phyloP scores from a whole-genome alignment of 2,797 vertebrate species.

The Danio aesculapii region DNA sequence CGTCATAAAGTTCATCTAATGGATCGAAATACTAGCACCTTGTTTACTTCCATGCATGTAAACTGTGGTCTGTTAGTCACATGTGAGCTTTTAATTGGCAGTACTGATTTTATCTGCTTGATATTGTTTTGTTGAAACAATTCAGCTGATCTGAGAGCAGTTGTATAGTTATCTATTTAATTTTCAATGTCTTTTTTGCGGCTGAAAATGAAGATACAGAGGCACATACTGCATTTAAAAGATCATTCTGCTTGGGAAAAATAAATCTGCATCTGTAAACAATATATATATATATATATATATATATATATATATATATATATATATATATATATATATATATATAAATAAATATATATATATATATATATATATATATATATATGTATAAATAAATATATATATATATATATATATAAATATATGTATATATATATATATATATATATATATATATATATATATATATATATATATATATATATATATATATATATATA shows the following conservation, averaged over 20 bases:
- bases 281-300: too few species aligned
- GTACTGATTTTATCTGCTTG: slow-evolving; percentile 43
- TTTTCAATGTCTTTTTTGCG: slow-evolving; percentile 56
- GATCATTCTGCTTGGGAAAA: slow-evolving; percentile 26
- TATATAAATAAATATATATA: too few species aligned
- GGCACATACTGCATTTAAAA: slow-evolving; percentile 72
- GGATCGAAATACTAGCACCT: slow-evolving; percentile 59
- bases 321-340: too few species aligned
- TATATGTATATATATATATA: too few species aligned
- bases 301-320: too few species aligned
- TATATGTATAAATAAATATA: too few species aligned
- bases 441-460: too few species aligned
- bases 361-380: too few species aligned
- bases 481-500: too few species aligned
- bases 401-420: too few species aligned
- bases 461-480: too few species aligned
- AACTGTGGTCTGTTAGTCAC: slow-evolving; percentile 43
- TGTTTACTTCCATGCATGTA: slow-evolving; percentile 43
- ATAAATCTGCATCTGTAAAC: slow-evolving; percentile 47
- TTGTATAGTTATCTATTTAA: slow-evolving; percentile 1
- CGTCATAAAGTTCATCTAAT: slow-evolving; percentile 36
- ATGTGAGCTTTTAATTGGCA: slow-evolving; percentile 48
- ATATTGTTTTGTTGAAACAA: not conserved
- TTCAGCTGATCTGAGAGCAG: slow-evolving; percentile 10
- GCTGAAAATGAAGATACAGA: slow-evolving; percentile 73